These are phyloP conservation scores for Scolopax rusticola DNA, from an alignment of 2,797 vertebrate species.

Conservation along the genomic window DNA sequence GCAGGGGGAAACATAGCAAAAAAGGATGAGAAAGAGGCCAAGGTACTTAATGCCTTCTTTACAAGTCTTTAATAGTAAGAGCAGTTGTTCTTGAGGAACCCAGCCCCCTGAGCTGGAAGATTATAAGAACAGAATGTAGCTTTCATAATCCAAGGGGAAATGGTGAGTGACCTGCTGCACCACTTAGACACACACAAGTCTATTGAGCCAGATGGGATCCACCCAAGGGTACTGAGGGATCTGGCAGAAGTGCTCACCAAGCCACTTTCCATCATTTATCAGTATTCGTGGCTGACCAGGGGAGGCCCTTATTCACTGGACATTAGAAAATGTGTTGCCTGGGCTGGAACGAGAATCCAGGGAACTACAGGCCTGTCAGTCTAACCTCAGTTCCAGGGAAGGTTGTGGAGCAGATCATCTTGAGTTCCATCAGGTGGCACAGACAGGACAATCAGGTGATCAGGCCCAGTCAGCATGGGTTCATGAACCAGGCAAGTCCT, in stretches of 20 bases:
- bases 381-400: background rate
- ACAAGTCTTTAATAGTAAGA: background rate
- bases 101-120: background rate
- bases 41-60: background rate
- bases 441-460: background rate
- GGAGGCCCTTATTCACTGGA: background rate
- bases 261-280: background rate
- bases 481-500: background rate
- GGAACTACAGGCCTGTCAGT: background rate
- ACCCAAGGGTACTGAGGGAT: background rate
- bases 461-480: background rate
- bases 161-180: background rate
- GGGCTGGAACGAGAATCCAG: background rate
- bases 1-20: background rate
- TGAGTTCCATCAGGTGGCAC: background rate
- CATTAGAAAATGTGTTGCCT: background rate
- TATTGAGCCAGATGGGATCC: background rate
- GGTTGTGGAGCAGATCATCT: background rate
- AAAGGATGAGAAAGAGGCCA: background rate
- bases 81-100: background rate
- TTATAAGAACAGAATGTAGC: background rate
- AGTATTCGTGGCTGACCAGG: background rate
- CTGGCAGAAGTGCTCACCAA: background rate
- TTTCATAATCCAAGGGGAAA: background rate
- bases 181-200: background rate